Conservation (phyloP, 92 coral and sea anemone species). For the Porites cylindrica region DNA sequence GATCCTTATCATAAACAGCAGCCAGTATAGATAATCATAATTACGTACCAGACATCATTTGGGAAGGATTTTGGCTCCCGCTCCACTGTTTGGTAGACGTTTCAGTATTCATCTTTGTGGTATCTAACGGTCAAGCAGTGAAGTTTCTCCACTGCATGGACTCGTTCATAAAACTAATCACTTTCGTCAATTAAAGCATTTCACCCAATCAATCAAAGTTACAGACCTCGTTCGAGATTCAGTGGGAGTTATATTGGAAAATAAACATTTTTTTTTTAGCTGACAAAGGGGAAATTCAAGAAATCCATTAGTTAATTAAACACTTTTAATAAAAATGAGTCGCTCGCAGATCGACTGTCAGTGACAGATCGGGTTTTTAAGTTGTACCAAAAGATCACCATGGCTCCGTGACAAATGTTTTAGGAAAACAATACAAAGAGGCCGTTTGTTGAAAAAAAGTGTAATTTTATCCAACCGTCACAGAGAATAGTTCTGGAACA, state of each 20-base stretch:
- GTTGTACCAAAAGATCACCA: neutral
- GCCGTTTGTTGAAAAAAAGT: neutral
- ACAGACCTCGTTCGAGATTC: neutral
- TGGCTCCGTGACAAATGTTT: neutral
- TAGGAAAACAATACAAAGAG: neutral
- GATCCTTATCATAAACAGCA: neutral
- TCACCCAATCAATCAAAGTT: neutral
- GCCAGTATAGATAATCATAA: neutral
- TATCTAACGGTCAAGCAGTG: neutral
- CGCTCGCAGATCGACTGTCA: neutral
- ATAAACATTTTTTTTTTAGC: neutral
- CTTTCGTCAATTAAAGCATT: neutral
- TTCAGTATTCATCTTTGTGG: slow-evolving; percentile 13
- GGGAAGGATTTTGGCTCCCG: slow-evolving; percentile 1
- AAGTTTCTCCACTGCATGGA: neutral
- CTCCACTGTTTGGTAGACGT: neutral
- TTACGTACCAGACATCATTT: slow-evolving; percentile 29
- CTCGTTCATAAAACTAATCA: neutral
- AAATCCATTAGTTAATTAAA: neutral
- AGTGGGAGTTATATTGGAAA: neutral
- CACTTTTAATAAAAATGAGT: neutral
- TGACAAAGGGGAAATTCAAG: neutral
- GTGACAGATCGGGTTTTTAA: neutral
- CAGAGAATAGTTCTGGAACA: neutral
- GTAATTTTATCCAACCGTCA: neutral